A percentile compares a stretch with the other conserved stretches of the same genome.
Conservation (phyloP, 2,888 invertebrate genomes). For the Leucophenga maculata region DNA sequence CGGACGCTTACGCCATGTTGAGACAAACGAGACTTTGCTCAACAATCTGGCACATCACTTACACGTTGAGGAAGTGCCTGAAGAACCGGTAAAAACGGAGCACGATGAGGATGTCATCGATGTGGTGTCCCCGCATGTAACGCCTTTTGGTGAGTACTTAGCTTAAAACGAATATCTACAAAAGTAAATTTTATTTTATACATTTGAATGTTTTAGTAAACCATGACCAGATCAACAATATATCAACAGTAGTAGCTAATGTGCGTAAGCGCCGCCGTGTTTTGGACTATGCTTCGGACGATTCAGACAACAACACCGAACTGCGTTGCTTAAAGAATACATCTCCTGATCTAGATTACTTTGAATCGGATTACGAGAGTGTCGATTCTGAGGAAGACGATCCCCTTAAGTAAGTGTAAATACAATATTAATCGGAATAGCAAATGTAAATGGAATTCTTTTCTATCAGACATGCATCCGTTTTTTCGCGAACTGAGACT, state of each 20-base stretch:
- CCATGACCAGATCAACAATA: constrained; percentile 71
- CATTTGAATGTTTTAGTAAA: constrained; percentile 52
- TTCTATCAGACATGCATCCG: constrained; percentile 84
- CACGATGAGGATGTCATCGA: constrained; percentile 73
- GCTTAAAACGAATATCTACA: not conserved
- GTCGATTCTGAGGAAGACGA: constrained; percentile 85
- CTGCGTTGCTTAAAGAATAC: constrained; percentile 77
- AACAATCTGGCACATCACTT: constrained; percentile 79
- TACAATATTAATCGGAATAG: too few species aligned
- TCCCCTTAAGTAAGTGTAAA: constrained; percentile 76
- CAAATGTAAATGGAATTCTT: not conserved
- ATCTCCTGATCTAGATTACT: constrained; percentile 78
- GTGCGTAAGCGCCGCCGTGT: constrained; percentile 74
- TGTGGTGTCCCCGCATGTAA: constrained; percentile 73
- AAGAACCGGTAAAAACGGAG: constrained; percentile 54
- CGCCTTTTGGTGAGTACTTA: constrained; percentile 76
- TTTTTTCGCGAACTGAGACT: constrained; percentile 91
- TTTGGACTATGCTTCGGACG: constrained; percentile 83
- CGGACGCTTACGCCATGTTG: constrained; percentile 77
- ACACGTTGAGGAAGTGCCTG: constrained; percentile 68
- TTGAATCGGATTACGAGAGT: constrained; percentile 84
- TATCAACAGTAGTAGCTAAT: constrained; percentile 74
- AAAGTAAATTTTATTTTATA: not conserved
- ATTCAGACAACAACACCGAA: constrained; percentile 77
- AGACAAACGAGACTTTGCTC: constrained; percentile 79